Base-by-base conservation (phyloP, 2,113 vertebrate species). In the Ranitomeya imitator region DNA sequence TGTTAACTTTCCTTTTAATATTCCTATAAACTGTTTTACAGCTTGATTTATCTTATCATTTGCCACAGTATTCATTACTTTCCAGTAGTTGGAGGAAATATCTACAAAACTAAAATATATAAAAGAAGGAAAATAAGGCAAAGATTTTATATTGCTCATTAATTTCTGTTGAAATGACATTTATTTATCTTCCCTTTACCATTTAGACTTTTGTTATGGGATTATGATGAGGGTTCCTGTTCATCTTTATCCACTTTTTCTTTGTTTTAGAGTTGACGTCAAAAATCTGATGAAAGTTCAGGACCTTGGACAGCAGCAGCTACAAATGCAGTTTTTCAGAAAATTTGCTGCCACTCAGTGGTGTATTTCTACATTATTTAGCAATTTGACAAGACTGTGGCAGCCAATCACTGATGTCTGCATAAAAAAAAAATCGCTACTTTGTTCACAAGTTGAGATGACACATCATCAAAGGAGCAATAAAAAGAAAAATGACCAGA, bases 31-130 rank as follows among this genome's bases (percentile, higher is more conserved):
- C 63, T 84, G 63, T 84, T 84, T 84, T 84, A 84, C 51, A 55
- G 82, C 63, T 84, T 84, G 82, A 84, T 84, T 84, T 84, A 84
- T 84, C 82, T 84, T 55, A 71, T 84, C 82, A 69, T 84, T 84
- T 69, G 61, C 51, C 55, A 69, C 82, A 84, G 69, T 84, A 84
- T 84, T 84, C 82, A 84, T 84, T 84, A 84, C 63, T 84, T 84
- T 84, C 14, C 82, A 84, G 69, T 84, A 84, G 63, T 67, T 23
- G 65, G 52, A 84, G 63, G 18, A 84, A 84, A 84, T 84, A 84
- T 71, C 31, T 51, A 69, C 82, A 18, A 71, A 71, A 84, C 63
- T 84, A 71, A 69, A 84, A 84, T 21, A 65, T 69, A 71, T 26
- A 69, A 45, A 16, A 84, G 45, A 84, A 23, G 67, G 51, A 65